These are phyloP conservation scores for Labeo rohita DNA, from an alignment of 2,113 vertebrate genomes.

Conservation along the genomic window DNA sequence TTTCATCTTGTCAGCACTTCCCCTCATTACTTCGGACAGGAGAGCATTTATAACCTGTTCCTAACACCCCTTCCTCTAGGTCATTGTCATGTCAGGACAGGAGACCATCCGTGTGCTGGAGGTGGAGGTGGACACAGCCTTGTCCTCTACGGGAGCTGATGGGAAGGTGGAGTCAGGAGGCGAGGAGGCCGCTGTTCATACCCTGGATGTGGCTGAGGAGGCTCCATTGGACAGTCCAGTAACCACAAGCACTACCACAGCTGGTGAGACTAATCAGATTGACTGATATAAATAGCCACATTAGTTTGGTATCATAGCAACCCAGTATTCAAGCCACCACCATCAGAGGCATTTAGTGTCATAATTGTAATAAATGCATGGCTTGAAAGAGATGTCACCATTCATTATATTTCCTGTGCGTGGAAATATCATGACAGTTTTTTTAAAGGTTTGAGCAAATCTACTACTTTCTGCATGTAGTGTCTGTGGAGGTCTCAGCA, in stretches of 20 bases:
- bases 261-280: constrained; percentile 26
- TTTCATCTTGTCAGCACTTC: constrained; percentile 2
- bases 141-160: constrained; percentile 73
- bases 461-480: constrained; percentile 48
- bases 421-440: neutral
- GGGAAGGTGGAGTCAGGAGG: constrained; percentile 66
- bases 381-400: neutral
- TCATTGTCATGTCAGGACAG: constrained; percentile 95
- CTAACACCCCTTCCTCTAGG: constrained; percentile 72
- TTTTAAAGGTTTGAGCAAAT: neutral
- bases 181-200: constrained; percentile 59
- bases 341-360: neutral
- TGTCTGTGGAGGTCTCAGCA: constrained; percentile 61
- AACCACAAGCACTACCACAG: constrained; percentile 33
- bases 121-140: constrained; percentile 85
- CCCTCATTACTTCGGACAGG: neutral
- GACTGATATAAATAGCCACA: constrained; percentile 1
- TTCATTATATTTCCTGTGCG: neutral
- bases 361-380: constrained; percentile 3
- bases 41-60: neutral
- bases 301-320: constrained; percentile 20
- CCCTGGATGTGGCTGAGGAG: constrained; percentile 55
- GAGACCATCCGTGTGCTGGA: constrained; percentile 95
- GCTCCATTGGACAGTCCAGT: constrained; percentile 52
- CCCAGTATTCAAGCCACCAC: neutral